Evolutionary conservation across 2,888 invertebrate genomes (phyloP).

Genomic region (Diadegma fenestrale): DNA sequence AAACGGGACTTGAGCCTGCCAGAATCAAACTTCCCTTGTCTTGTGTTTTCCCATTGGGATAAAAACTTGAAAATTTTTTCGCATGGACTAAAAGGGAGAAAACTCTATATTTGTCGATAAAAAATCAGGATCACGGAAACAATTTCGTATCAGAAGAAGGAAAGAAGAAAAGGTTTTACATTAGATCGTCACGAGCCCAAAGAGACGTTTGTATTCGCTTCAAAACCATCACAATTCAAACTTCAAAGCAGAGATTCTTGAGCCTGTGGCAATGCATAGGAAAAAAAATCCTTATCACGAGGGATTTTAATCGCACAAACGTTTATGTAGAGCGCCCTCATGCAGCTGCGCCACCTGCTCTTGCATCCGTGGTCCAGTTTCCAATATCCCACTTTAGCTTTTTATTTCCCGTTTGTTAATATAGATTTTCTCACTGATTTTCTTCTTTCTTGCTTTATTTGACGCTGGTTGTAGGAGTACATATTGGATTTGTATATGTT

Average conservation of each 20-base stretch:
- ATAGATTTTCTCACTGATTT: constrained; percentile 18
- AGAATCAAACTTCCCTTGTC: background rate
- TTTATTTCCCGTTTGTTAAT: constrained; percentile 24
- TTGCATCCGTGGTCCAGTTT: background rate
- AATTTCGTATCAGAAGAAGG: background rate
- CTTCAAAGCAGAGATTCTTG: constrained; percentile 12
- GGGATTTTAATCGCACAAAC: constrained; percentile 38
- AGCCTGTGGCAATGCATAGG: background rate
- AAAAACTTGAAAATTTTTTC: background rate
- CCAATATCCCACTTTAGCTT: background rate
- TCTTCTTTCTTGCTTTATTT: constrained; percentile 16
- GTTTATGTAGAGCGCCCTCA: background rate
- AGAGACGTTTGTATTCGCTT: background rate
- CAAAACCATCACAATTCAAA: background rate
- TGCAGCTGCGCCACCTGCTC: background rate
- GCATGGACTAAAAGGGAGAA: background rate
- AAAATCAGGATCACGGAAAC: background rate
- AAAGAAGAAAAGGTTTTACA: background rate
- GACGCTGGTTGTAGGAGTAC: constrained; percentile 21
- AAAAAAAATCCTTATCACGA: constrained; percentile 14
- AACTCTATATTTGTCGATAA: background rate
- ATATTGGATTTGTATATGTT: constrained; percentile 1
- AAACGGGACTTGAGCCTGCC: background rate
- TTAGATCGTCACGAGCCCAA: background rate
- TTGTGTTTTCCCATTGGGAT: background rate